Evolutionary conservation across 2,888 invertebrate genomes (phyloP), one percentile per base, ranked within the genome.

Genomic region (Hypena proboscidalis): DNA sequence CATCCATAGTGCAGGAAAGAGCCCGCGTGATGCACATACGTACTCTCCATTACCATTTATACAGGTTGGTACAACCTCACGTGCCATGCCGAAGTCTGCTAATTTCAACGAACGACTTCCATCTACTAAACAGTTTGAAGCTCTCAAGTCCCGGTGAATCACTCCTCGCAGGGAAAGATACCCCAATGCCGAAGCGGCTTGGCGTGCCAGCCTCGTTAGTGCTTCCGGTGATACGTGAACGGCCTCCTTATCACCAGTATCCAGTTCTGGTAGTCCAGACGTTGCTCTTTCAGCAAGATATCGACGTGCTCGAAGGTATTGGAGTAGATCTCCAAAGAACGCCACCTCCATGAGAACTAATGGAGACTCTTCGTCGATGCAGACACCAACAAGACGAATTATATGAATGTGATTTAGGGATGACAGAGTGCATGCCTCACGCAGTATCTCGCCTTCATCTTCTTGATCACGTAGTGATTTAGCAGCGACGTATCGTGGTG

Each of bases 261-360:
- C 30, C 4, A 10, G n/a, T 25, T 20, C 7, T 3, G 1, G 0
- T 7, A 8, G 17, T 2, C 93, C 22, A 29, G 6, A 19, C 20
- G 20, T 13, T 4, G 92, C 45, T 91, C 57, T 48, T 22, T 93
- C 93, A 0, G 95, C 96, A 58, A 97, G 90, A 77, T 96, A 94
- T 11, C 97, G 92, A 35, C 97, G 76, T 23, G 68, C 63, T 86
- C 22, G 84, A 25, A 98, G 89, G 77, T 95, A 98, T 0, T 95
- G 95, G 75, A 95, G 96, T 59, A 98, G 83, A 76, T 98, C 97
- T 8, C 97, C 97, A 73, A 97, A 96, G 3, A 97, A 90, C 93
- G 97, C 97, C 64, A 96, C 96, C 78, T 98, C 97, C 97, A 97
- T 97, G 0, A 96, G 95, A 64, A 96, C 94, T 4, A 97, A 94